phyloP scores from a whole-genome alignment of 2,113 vertebrate species.

The Crotalus helleri region DNA sequence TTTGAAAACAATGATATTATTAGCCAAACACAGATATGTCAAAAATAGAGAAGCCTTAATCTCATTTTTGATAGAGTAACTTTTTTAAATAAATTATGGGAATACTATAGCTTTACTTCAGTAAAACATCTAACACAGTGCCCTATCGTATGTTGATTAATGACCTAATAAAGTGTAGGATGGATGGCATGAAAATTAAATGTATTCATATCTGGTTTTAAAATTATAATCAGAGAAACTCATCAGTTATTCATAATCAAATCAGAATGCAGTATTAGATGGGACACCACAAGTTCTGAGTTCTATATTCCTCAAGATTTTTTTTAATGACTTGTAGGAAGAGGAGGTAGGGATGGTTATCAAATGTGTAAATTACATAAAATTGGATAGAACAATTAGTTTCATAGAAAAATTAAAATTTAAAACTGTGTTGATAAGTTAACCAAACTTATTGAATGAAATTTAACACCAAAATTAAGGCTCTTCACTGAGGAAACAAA shows the following conservation, averaged over 20 bases:
- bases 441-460: background rate
- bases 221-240: background rate
- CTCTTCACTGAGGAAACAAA: background rate
- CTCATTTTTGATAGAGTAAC: background rate
- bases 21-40: background rate
- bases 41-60: background rate
- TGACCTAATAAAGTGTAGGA: background rate
- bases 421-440: background rate
- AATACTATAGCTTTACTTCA: background rate
- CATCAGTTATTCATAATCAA: background rate
- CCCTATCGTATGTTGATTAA: background rate
- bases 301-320: background rate
- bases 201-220: background rate
- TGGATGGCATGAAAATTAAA: background rate
- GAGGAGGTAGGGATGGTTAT: background rate
- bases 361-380: background rate
- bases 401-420: background rate
- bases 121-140: background rate
- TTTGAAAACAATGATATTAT: background rate
- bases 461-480: background rate
- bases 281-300: background rate
- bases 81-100: background rate
- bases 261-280: background rate
- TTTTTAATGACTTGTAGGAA: background rate
- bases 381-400: background rate